Percentiles rank a stretch among this genome's conserved stretches.
Evolutionary conservation across 1,140 invertebrate genomes (phyloP).

Genomic region (Drosophila kanapiae): DNA sequence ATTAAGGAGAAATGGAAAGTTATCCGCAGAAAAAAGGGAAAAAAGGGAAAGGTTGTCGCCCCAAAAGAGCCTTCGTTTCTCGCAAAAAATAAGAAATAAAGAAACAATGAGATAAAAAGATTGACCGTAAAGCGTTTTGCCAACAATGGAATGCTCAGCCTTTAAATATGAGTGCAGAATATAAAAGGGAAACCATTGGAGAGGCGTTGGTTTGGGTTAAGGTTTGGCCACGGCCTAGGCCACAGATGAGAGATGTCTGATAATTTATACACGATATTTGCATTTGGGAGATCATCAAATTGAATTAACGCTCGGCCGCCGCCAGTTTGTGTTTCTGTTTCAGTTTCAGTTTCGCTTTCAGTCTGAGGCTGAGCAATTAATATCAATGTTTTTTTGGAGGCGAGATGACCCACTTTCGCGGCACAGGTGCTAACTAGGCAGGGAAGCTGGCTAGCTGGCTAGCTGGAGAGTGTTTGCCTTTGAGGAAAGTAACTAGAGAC

Average conservation of each 20-base stretch:
- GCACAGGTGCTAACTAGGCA: conserved; percentile 69
- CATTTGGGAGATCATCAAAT: conserved; percentile 74
- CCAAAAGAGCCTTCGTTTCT: conserved; percentile 33
- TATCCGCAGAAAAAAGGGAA: conserved; percentile 11
- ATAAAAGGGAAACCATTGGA: conserved; percentile 54
- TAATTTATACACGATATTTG: conserved; percentile 79
- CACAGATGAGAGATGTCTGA: conserved; percentile 27
- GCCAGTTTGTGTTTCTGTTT: conserved; percentile 35
- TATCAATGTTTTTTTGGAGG: conserved; percentile 47
- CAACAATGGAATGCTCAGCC: conserved; percentile 54
- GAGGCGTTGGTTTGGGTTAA: conserved; percentile 58
- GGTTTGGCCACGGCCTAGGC: conserved; percentile 54
- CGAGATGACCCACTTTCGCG: conserved; percentile 72
- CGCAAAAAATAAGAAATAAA: conserved; percentile 6
- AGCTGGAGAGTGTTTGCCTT: background rate
- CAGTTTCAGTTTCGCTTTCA: conserved; percentile 31
- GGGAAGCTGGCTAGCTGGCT: conserved; percentile 7
- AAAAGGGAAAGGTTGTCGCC: conserved; percentile 53
- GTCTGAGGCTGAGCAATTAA: conserved; percentile 26
- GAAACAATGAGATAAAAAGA: conserved; percentile 56
- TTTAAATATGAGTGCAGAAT: conserved; percentile 63
- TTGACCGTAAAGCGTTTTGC: conserved; percentile 55
- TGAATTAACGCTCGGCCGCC: conserved; percentile 63
- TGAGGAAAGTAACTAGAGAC: conserved; percentile 62
- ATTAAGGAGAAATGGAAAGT: conserved; percentile 45